Percentiles rank a stretch among this genome's conserved stretches.
phyloP scores from a whole-genome alignment of 1,140 invertebrate species.

The Brachionus plicatilis region DNA sequence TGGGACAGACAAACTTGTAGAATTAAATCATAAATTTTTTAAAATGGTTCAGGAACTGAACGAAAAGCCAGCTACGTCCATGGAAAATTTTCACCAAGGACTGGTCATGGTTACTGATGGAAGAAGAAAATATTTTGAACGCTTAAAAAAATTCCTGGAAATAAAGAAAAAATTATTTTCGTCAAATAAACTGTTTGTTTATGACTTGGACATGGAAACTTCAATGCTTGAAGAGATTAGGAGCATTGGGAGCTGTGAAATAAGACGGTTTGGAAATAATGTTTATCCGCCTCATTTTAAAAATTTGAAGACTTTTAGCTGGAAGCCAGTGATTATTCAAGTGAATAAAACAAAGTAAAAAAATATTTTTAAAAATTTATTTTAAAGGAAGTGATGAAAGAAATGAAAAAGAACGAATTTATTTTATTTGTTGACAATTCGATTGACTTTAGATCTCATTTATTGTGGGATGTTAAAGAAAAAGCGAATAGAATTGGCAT shows the following conservation, averaged over 20 bases:
- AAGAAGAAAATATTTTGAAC: neutral
- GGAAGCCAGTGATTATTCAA: neutral
- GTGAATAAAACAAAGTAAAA: neutral
- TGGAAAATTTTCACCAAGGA: neutral
- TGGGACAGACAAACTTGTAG: neutral
- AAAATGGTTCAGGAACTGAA: neutral
- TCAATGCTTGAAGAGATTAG: neutral
- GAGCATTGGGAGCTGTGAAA: neutral
- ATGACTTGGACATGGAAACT: neutral
- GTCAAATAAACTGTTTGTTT: neutral
- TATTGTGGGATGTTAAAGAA: neutral
- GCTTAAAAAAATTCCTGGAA: neutral
- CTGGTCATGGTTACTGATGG: neutral
- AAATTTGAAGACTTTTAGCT: neutral
- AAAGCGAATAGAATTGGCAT: neutral
- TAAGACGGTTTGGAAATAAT: neutral
- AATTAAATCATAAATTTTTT: neutral
- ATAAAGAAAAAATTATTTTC: neutral
- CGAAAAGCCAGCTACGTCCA: neutral
- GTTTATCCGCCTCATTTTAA: neutral
- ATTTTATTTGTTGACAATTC: neutral
- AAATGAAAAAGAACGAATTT: neutral
- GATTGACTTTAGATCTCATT: neutral
- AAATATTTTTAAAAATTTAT: too few species aligned
- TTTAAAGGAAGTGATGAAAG: neutral